Evolutionary conservation across 1,140 invertebrate genomes (phyloP), one percentile per base, ranked within the genome.

Genomic region (Venustaconcha ellipsiformis): DNA sequence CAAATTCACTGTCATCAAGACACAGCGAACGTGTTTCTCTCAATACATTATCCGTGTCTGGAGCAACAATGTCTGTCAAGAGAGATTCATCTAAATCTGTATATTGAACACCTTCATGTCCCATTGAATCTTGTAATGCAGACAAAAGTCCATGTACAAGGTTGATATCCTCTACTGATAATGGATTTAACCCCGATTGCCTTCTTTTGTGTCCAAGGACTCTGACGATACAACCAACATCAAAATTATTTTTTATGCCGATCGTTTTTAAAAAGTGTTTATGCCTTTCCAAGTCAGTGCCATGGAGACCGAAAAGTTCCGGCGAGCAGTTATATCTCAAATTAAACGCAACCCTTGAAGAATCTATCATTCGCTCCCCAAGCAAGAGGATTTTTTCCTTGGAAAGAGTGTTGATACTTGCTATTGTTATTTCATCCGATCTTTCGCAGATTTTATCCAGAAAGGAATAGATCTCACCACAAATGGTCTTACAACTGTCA

Each of bases 1-100:
- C 58, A 57, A 68, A 76, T 11, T 69, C 48, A 70, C 69, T 60
- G 68, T 83, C 79, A 70, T 83, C 78, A 58, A 82, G 65, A 26
- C 80, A 81, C 15, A 83, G 67, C 48, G n/a, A 18, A 26, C n/a
- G 20, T 2, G 72, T 76, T 15, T 70, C 69, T n/a, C 67, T 60
- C 26, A 83, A 63, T 20, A 23, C 18, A 18, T 70, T 66, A 14
- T 78, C n/a, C 2, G 8, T 48, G 59, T 79, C 79, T 30, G 82
- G 82, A 1, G 84, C 72, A 68, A 83, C 26, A 18, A 78, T 74
- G 17, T 37, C 6, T 17, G 60, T 65, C 26, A 71, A 37, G 20
- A 48, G 4, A 8, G 37, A 60, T 57, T 66, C n/a, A 20, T 13
- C 14, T 60, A 71, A 20, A 13, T 76, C 64, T 20, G 67, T 55